Evolutionary conservation across 2,888 invertebrate genomes (phyloP).

Genomic region (Scaptomyza polygonia): DNA sequence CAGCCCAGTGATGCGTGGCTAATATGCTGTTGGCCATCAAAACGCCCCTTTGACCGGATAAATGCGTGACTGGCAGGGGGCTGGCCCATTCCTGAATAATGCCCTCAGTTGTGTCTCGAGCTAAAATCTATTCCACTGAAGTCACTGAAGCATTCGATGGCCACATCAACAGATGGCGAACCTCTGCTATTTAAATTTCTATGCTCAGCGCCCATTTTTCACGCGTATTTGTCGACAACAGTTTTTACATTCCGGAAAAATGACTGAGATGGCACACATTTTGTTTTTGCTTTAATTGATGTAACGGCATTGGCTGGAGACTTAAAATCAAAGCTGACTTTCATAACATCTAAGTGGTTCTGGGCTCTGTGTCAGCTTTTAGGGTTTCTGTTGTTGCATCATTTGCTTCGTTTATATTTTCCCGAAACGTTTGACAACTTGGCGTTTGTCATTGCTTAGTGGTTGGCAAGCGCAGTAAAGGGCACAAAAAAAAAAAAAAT

Average conservation of each 20-base stretch:
- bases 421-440: slow-evolving; percentile 49
- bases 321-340: slow-evolving; percentile 21
- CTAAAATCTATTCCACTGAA: slow-evolving; percentile 28
- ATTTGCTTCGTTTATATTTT: slow-evolving; percentile 8
- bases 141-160: slow-evolving; percentile 64
- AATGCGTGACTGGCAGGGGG: slow-evolving; percentile 52
- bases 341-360: slow-evolving; percentile 33
- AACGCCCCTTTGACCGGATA: slow-evolving; percentile 65
- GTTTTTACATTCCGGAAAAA: slow-evolving; percentile 58
- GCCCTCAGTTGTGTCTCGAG: slow-evolving; percentile 14
- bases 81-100: slow-evolving; percentile 15
- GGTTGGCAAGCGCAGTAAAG: slow-evolving; percentile 20
- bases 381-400: slow-evolving; percentile 20
- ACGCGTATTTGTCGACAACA: slow-evolving; percentile 69
- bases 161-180: slow-evolving; percentile 73
- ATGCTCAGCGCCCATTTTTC: slow-evolving; percentile 49
- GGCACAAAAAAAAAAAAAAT: slow-evolving; percentile 45
- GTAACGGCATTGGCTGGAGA: slow-evolving; percentile 15
- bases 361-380: slow-evolving; percentile 6
- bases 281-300: slow-evolving; percentile 31
- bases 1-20: slow-evolving; percentile 70
- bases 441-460: slow-evolving; percentile 19
- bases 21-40: slow-evolving; percentile 64
- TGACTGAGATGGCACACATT: slow-evolving; percentile 10
- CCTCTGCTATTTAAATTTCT: slow-evolving; percentile 68